Evolutionary conservation across 1,140 invertebrate genomes (phyloP).

Genomic region (Cephus cinctus): DNA sequence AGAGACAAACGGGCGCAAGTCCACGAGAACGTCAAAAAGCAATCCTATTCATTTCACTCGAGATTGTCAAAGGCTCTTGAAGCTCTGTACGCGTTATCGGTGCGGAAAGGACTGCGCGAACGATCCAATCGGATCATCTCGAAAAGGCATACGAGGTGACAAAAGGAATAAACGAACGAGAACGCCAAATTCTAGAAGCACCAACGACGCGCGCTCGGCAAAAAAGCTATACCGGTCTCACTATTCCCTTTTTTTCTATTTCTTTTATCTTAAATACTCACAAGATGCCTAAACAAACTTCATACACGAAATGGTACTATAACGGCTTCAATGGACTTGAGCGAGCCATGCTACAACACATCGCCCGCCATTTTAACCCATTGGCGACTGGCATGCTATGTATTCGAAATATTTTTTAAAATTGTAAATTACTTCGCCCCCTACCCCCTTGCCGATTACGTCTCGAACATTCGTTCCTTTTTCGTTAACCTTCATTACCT

Average conservation of each 20-base stretch:
- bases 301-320: too few relatives aligned
- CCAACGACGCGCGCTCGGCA: conserved; percentile 25
- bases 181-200: too few relatives aligned
- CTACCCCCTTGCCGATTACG: conserved; percentile 35
- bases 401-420: background rate
- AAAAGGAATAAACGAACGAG: too few relatives aligned
- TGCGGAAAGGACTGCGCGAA: background rate
- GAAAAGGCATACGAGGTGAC: conserved; percentile 10
- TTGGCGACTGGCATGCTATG: background rate
- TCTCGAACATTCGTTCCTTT: conserved; percentile 42
- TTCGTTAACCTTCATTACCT: conserved; percentile 41
- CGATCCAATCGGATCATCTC: background rate
- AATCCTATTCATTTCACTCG: conserved; percentile 6
- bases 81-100: background rate
- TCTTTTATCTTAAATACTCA: conserved; percentile 12
- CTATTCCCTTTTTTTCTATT: too few relatives aligned
- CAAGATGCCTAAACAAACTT: conserved; percentile 3
- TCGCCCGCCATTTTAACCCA: conserved; percentile 26
- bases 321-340: conserved; percentile 20
- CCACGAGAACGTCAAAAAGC: background rate
- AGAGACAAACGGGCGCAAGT: background rate
- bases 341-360: conserved; percentile 46
- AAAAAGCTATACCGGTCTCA: conserved; percentile 18
- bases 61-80: background rate
- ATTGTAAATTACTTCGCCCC: conserved; percentile 18